Conservation (phyloP, 2,113 vertebrate genomes). For the Synchiropus splendidus region DNA sequence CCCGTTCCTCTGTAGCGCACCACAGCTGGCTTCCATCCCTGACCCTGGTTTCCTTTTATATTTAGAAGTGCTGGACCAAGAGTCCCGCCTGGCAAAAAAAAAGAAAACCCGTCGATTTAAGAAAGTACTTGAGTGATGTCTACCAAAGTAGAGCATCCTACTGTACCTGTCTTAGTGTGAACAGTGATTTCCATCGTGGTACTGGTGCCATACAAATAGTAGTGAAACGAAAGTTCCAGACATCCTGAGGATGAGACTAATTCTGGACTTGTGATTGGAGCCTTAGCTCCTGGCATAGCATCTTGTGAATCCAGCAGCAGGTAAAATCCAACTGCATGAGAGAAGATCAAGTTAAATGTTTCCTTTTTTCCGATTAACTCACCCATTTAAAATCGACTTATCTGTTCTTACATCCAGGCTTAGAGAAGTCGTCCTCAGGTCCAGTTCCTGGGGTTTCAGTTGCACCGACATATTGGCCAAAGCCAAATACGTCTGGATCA, state of each 20-base stretch:
- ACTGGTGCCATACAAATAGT: slow-evolving; percentile 63
- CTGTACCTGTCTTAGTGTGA: slow-evolving; percentile 53
- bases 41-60: slow-evolving; percentile 55
- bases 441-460: slow-evolving; percentile 51
- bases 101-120: not conserved
- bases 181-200: slow-evolving; percentile 57
- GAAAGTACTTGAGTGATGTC: too few species aligned
- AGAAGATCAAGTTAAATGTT: not conserved
- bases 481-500: slow-evolving; percentile 26
- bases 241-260: slow-evolving; percentile 46
- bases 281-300: slow-evolving; percentile 24
- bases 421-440: slow-evolving; percentile 74
- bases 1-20: slow-evolving; percentile 34
- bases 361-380: too few species aligned
- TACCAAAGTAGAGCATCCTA: too few species aligned
- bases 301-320: slow-evolving; percentile 63
- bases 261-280: slow-evolving; percentile 59
- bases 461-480: slow-evolving; percentile 30
- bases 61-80: slow-evolving; percentile 49
- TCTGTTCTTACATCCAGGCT: slow-evolving; percentile 73
- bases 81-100: slow-evolving; percentile 30
- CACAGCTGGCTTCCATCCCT: slow-evolving; percentile 51
- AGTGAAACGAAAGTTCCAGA: slow-evolving; percentile 69
- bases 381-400: too few species aligned
- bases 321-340: slow-evolving; percentile 61